Conservation (phyloP, 2,888 invertebrate species). For the Apoderus coryli region DNA sequence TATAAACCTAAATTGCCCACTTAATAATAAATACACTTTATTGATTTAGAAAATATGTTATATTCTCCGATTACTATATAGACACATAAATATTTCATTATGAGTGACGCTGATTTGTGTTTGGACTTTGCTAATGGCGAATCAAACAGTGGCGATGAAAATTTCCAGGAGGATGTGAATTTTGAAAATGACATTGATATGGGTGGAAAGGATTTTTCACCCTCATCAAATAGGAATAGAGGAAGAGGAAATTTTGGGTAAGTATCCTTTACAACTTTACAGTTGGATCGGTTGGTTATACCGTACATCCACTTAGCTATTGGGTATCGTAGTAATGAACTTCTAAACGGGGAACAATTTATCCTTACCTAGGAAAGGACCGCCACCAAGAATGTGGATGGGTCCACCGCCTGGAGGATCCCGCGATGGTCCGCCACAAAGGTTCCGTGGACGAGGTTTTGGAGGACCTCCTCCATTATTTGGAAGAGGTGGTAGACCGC, state of each 20-base stretch:
- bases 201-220: slow-evolving; percentile 36
- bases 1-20: no score
- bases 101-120: slow-evolving; percentile 1
- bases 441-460: slow-evolving; percentile 53
- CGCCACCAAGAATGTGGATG: slow-evolving; percentile 15
- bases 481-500: slow-evolving; percentile 29
- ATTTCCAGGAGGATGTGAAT: slow-evolving; percentile 26
- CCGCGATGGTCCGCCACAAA: slow-evolving; percentile 25
- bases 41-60: no score
- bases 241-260: slow-evolving; percentile 38
- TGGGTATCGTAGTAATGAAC: background rate
- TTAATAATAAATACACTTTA: no score
- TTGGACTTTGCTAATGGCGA: slow-evolving; percentile 15
- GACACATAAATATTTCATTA: no score
- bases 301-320: no score
- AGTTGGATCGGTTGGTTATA: no score
- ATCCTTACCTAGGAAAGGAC: slow-evolving; percentile 3
- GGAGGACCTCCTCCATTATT: slow-evolving; percentile 31
- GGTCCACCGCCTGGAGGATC: slow-evolving; percentile 26
- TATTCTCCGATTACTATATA: no score
- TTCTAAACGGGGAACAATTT: slow-evolving; percentile 4
- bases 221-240: slow-evolving; percentile 31
- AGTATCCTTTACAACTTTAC: slow-evolving; percentile 9
- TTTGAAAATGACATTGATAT: slow-evolving; percentile 32
- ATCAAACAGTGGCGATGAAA: slow-evolving; percentile 20